Percentiles rank a stretch among this genome's conserved stretches.
These are phyloP conservation scores for Neodon shergylaensis DNA, from an alignment of 2,113 vertebrate species.

Conservation along the genomic window DNA sequence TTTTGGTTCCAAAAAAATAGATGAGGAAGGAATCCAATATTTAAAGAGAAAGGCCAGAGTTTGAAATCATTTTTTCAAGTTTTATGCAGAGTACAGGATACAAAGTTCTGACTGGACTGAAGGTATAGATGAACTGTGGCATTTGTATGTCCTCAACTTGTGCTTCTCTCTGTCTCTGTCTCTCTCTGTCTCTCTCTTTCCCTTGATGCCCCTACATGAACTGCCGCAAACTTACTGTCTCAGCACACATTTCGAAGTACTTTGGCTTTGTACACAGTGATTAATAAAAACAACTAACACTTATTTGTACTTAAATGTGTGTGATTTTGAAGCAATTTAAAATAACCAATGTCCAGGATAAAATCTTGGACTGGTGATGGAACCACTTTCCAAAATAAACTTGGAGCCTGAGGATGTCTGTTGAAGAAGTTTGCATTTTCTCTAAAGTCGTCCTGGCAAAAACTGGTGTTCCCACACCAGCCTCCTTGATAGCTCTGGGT, in stretches of 20 bases:
- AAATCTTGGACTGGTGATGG: background rate
- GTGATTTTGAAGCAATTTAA: background rate
- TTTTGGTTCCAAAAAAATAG: background rate
- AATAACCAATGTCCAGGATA: background rate
- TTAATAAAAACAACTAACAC: no score
- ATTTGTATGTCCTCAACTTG: background rate
- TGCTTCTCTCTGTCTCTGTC: background rate
- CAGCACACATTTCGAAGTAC: rapidly evolving
- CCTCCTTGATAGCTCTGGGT: background rate
- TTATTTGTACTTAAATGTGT: background rate
- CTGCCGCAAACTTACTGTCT: rapidly evolving
- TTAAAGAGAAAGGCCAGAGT: background rate
- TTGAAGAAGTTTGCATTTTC: background rate
- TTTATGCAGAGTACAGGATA: rapidly evolving
- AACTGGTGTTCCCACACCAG: rapidly evolving
- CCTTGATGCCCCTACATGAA: rapidly evolving
- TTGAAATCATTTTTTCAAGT: no score
- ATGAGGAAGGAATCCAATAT: background rate
- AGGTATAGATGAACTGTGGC: rapidly evolving
- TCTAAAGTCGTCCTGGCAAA: rapidly evolving
- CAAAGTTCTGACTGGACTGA: background rate
- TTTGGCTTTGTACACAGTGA: no score
- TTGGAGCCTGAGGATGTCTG: rapidly evolving
- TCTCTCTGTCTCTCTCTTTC: background rate
- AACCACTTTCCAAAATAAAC: background rate